Evolutionary conservation across 2,797 vertebrate genomes (phyloP).

Genomic region (Crotalus adamanteus): DNA sequence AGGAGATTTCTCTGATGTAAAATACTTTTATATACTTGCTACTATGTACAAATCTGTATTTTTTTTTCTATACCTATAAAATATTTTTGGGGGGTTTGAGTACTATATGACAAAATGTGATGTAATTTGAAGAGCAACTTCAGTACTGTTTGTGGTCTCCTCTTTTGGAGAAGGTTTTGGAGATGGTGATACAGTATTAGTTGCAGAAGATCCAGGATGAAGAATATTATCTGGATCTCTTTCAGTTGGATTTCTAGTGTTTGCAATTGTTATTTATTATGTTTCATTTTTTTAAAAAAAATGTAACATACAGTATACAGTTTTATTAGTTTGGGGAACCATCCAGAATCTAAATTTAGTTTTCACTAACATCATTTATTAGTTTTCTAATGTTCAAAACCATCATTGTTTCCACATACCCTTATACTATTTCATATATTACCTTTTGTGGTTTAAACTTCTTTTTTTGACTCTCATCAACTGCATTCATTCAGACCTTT

Average conservation of each 20-base stretch:
- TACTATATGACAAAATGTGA: background rate
- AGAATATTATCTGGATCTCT: background rate
- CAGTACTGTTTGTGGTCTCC: background rate
- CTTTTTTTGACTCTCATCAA: background rate
- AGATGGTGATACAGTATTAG: background rate
- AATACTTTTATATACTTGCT: background rate
- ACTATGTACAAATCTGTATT: background rate
- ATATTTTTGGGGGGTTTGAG: background rate
- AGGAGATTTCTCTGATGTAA: background rate
- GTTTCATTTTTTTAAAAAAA: background rate
- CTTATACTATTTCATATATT: background rate
- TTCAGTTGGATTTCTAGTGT: background rate
- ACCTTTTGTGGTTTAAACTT: background rate
- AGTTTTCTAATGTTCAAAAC: background rate
- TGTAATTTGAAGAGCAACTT: background rate
- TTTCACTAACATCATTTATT: background rate
- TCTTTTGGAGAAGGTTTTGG: background rate
- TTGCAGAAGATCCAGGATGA: background rate
- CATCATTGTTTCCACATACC: background rate
- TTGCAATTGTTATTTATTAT: background rate
- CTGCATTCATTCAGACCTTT: background rate
- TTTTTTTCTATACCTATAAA: background rate
- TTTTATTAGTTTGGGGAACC: background rate
- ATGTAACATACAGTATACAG: background rate
- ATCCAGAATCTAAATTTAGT: background rate